Evolutionary conservation across 2,113 vertebrate genomes (phyloP), one percentile per base, ranked within the genome.

Genomic region (Theropithecus gelada): DNA sequence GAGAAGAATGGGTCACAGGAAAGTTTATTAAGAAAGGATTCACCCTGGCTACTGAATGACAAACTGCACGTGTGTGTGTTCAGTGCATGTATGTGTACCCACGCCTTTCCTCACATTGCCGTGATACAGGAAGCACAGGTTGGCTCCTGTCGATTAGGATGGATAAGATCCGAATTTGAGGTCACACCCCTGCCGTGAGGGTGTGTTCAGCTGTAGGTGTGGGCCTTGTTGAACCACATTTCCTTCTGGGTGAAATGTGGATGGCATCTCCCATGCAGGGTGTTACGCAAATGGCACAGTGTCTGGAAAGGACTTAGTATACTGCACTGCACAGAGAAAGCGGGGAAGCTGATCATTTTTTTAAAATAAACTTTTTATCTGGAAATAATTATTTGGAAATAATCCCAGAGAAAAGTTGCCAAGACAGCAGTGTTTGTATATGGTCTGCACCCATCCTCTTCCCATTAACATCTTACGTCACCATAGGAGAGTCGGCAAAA

Each of bases 51-150:
- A 40, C 14, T 50, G 64, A 45, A 17, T 4, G 68, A 5, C 25
- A 23, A 11, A 27, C 14, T 5, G 3, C 22, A 25, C 17, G 2
- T 79, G 14, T 55, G 13, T 52, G 16, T n/a, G 12, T 32, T 3
- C 0, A 16, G 3, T 68, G 9, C 35, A 20, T 59, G 50, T 57
- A 8, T 43, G 2, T 14, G 35, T 40, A 1, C 52, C 10, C 11
- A 7, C 8, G 3, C 40, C 6, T 25, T 7, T 35, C 55, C 32
- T 20, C 57, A 8, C 12, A 22, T 8, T 61, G 70, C 23, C 32
- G 2, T 43, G 40, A 30, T 11, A 6, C 17, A 23, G 38, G 43
- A 32, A 35, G n/a, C 35, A 2, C 3, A 0, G 30, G 9, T 13
- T 12, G 57, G 82, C 66, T 32, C 27, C 0, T 5, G 8, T 25